Evolutionary conservation across 2,113 vertebrate species (phyloP), one percentile per base, ranked within the genome.

Genomic region (Siphamia tubifer): DNA sequence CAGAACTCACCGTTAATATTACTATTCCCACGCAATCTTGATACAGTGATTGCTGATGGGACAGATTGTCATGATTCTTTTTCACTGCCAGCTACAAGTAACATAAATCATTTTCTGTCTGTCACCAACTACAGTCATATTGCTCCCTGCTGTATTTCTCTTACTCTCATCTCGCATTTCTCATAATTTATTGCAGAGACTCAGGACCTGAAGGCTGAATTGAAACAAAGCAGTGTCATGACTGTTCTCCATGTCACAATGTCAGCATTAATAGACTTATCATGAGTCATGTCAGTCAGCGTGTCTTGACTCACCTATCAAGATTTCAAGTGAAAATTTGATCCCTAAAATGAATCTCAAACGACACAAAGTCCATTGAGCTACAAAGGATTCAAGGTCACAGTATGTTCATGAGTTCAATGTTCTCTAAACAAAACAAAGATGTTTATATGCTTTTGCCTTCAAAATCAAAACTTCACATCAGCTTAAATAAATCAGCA

Each of bases 21-120:
- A 21, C 0, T 16, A 51, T 77, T 70, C 65, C 44, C 38, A 35
- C 1, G 10, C 47, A 10, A 48, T 43, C 10, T 42, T 5, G 5
- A 64, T 17, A 49, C 49, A 0, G 54, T 49, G 25, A 51, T 40
- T 56, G 43, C 34, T 24, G 45, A 54, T 34, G 11, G 36, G 72
- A 52, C 25, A 56, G 51, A 53, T 58, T 53, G 68, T 32, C 52
- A 8, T 40, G 65, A 69, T 36, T 75, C 16, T 35, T 44, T 25
- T 12, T 58, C 32, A 15, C 19, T 45, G 30, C 34, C 21, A 32
- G 40, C 49, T 58, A 32, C 16, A 17, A 39, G 30, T 16, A 28
- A 51, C 70, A 79, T 77, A 42, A 80, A 82, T 80, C 21, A 72
- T 79, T 56, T 76, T 62, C 56, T 30, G 24, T 52, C 58, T 54